Evolutionary conservation across 2,113 vertebrate species (phyloP), one percentile per base, ranked within the genome.

Genomic region (Oncorhynchus mykiss): DNA sequence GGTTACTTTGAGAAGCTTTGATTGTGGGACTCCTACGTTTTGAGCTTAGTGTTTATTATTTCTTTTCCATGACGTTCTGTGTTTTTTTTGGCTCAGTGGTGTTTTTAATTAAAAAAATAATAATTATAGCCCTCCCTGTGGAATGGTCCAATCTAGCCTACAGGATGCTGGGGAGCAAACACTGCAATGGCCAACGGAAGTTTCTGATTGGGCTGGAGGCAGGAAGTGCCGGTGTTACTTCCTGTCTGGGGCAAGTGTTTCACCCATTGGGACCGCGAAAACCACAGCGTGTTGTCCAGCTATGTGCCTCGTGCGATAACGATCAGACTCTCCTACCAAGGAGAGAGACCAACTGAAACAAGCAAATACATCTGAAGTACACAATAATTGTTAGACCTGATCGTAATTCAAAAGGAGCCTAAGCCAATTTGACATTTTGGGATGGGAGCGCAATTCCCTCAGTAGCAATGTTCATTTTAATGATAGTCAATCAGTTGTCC

Each of bases 221-320:
- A 84, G 86, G 87, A 92, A 88, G 81, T 66, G 49, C 57, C 29
- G 1, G 27, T 68, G 85, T 34, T 22, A 75, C 78, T 85, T 91
- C 86, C 88, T 86, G 84, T 87, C 84, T 88, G 62, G 13, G 2
- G 3, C 4, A 49, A 5, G 74, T 51, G 81, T 86, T 89, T 82
- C 86, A 2, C 78, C 80, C 81, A 67, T 1, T 65, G 83, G 65
- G 24, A 57, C 59, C 66, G 62, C 16, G 18, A 70, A 48, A 67
- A n/a, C 67, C 1, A 12, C 67, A 45, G 14, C 31, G 49, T 60
- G 4, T 13, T n/a, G 34, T 48, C 67, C 67, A 22, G 25, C 6
- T 72, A 9, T 31, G 59, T 66, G 12, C 45, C 69, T 27, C n/a
- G 73, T 39, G 45, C 77, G 74, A 76, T 81, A 59, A 81, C 76